These are phyloP conservation scores for Mus musculus DNA, from an alignment of 2,113 vertebrate genomes.

Conservation along the genomic window GRCm39 chr15:10661501-10662000, in stretches of 20 bases:
- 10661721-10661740: neutral
- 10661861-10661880: neutral
- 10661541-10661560: neutral
- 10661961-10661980: neutral
- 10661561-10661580: neutral
- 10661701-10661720: neutral
- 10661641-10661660: neutral
- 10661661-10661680: neutral
- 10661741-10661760: slow-evolving; percentile 4
- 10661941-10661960: slow-evolving; percentile 22
- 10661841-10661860: neutral
- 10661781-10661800: neutral
- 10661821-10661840: neutral
- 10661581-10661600: neutral
- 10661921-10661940: neutral
- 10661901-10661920: neutral
- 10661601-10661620: neutral
- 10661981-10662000: neutral
- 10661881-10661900: neutral
- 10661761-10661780: neutral
- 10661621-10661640: neutral
- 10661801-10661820: neutral
- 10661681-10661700: neutral
- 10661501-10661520: too few relatives aligned
- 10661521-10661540: neutral